A percentile compares a stretch with the other conserved stretches of the same genome.
Conservation (phyloP, 2,888 invertebrate genomes). For the Pantelozetes paolii region DNA sequence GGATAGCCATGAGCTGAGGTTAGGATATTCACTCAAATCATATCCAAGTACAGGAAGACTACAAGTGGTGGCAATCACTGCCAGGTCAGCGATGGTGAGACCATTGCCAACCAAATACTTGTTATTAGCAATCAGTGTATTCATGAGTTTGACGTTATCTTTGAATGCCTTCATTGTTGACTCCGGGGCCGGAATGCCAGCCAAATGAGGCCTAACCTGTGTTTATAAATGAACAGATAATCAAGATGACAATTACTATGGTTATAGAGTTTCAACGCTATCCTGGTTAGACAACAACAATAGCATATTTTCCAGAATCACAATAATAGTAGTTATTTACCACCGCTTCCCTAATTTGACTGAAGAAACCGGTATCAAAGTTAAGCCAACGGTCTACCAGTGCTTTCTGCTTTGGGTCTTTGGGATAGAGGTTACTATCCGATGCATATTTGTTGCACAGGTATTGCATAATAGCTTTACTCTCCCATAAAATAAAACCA, state of each 20-base stretch:
- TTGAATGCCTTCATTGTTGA: neutral
- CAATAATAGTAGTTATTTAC: neutral
- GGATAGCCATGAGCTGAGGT: slow-evolving; percentile 42
- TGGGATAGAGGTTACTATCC: slow-evolving; percentile 67
- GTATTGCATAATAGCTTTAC: slow-evolving; percentile 74
- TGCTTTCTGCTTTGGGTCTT: slow-evolving; percentile 65
- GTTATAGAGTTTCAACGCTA: too few relatives aligned
- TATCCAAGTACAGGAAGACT: slow-evolving; percentile 60
- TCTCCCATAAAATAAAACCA: slow-evolving; percentile 72
- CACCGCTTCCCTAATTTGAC: neutral
- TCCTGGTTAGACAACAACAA: too few relatives aligned
- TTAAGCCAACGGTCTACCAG: slow-evolving; percentile 64
- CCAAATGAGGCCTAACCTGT: neutral
- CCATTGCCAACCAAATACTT: slow-evolving; percentile 48
- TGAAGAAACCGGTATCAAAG: slow-evolving; percentile 42
- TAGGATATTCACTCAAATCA: slow-evolving; percentile 35
- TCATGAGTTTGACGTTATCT: neutral
- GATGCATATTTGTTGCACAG: slow-evolving; percentile 73
- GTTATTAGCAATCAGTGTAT: neutral
- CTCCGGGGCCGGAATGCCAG: neutral
- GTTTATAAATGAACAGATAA: neutral
- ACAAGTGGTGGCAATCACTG: slow-evolving; percentile 64
- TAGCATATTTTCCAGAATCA: neutral
- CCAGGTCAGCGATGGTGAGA: slow-evolving; percentile 72
- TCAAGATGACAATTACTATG: neutral